Conservation (phyloP, 2,113 vertebrate genomes). For the Onychorhynchus coronatus region DNA sequence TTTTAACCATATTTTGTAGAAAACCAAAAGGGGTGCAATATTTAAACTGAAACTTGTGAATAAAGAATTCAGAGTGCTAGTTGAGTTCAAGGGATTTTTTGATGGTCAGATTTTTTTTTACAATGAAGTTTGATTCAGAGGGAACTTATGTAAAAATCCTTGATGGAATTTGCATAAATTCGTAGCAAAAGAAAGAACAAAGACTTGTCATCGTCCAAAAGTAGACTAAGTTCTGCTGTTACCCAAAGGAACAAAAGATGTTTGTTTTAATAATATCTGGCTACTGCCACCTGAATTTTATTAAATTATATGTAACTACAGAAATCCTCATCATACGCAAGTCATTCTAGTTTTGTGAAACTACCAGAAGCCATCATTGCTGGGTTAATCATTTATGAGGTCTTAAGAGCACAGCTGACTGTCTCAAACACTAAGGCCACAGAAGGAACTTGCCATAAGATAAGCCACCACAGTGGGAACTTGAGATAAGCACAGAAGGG, state of each 20-base stretch:
- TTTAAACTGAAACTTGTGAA: neutral
- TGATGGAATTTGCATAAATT: neutral
- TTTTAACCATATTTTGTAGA: neutral
- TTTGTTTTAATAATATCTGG: neutral
- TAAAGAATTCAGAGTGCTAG: neutral
- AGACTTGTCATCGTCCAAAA: neutral
- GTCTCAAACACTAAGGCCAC: neutral
- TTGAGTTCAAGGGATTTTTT: neutral
- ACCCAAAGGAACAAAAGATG: neutral
- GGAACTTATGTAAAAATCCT: neutral
- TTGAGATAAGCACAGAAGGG: neutral
- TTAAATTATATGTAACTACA: neutral
- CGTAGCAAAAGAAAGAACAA: neutral
- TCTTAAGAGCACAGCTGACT: neutral
- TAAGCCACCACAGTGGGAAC: fast-evolving
- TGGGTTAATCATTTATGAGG: neutral
- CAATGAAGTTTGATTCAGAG: neutral
- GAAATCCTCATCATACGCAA: neutral
- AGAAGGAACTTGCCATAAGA: neutral
- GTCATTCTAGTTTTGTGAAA: neutral
- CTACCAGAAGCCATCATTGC: neutral
- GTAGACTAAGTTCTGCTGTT: neutral
- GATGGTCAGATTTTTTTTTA: neutral
- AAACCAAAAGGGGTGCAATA: neutral
- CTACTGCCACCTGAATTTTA: neutral